These are phyloP conservation scores for Lytechinus variegatus DNA, from an alignment of 35 echinoderm and acorn worm species.

Conservation along the genomic window DNA sequence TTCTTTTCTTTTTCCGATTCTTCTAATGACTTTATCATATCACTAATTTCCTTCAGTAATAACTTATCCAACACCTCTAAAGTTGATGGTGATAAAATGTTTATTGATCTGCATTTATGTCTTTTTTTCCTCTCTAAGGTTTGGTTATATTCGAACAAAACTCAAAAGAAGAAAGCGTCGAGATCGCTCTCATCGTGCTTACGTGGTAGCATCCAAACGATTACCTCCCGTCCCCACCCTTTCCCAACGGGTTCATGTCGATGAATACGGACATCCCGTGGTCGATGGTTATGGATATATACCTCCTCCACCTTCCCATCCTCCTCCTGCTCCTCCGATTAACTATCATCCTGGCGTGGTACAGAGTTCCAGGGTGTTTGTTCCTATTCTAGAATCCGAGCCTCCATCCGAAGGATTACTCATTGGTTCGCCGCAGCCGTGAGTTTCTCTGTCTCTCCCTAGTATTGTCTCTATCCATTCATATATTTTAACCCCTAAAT, in stretches of 20 bases:
- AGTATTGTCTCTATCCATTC: not conserved
- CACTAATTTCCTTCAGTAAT: too few species aligned
- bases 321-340: constrained; percentile 7
- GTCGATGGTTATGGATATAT: not conserved
- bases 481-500: not conserved
- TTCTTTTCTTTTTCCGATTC: too few species aligned
- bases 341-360: not conserved
- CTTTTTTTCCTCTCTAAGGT: not conserved
- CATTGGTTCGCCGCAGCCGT: not conserved
- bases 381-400: constrained; percentile 23
- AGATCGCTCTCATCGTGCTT: not conserved
- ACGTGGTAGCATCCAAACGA: not conserved
- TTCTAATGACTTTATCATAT: too few species aligned
- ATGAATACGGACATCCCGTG: not conserved
- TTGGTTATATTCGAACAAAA: not conserved
- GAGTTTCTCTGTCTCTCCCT: not conserved
- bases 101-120: not conserved
- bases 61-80: too few species aligned
- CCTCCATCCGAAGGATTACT: not conserved
- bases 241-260: not conserved
- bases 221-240: not conserved
- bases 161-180: not conserved
- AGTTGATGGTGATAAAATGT: too few species aligned
- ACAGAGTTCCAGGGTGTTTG: not conserved
- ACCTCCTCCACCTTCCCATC: constrained; percentile 11